Percentiles rank a stretch among this genome's conserved stretches.
phyloP scores from a whole-genome alignment of 2,113 vertebrate species.

The Platichthys stellatus region DNA sequence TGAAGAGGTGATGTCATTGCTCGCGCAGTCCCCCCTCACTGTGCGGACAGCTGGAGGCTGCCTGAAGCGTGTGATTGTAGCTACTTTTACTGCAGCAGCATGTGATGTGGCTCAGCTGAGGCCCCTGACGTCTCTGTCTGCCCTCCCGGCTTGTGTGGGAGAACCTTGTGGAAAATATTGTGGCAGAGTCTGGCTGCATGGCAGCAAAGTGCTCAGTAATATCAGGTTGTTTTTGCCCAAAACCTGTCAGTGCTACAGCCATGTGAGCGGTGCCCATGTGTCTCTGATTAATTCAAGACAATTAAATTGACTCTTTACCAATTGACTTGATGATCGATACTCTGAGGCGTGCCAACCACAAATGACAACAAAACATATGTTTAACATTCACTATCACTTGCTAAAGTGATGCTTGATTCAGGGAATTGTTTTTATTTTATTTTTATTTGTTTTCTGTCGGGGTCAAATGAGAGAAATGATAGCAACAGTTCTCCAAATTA shows the following conservation, averaged over 20 bases:
- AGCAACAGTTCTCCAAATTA: background rate
- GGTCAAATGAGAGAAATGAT: background rate
- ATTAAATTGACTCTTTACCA: constrained; percentile 34
- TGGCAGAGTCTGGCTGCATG: constrained; percentile 37
- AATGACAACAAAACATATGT: constrained; percentile 29
- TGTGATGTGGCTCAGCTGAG: constrained; percentile 57
- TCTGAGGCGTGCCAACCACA: constrained; percentile 39
- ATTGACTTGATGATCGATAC: constrained; percentile 37
- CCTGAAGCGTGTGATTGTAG: constrained; percentile 24
- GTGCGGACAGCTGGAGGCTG: constrained; percentile 61
- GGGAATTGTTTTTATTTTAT: background rate
- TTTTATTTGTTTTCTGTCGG: background rate
- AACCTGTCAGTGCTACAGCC: constrained; percentile 8
- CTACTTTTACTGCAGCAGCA: constrained; percentile 52
- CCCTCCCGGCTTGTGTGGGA: constrained; percentile 48
- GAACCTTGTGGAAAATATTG: constrained; percentile 60
- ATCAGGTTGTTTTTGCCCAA: constrained; percentile 13
- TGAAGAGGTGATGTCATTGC: constrained; percentile 74
- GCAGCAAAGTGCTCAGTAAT: constrained; percentile 31
- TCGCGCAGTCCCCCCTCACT: constrained; percentile 59
- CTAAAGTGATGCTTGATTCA: background rate
- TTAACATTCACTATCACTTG: background rate
- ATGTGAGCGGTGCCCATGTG: constrained; percentile 23
- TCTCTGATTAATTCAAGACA: constrained; percentile 45
- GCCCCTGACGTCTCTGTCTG: constrained; percentile 28